phyloP scores from a whole-genome alignment of 2,888 invertebrate genomes.

The Eristalis tenax region DNA sequence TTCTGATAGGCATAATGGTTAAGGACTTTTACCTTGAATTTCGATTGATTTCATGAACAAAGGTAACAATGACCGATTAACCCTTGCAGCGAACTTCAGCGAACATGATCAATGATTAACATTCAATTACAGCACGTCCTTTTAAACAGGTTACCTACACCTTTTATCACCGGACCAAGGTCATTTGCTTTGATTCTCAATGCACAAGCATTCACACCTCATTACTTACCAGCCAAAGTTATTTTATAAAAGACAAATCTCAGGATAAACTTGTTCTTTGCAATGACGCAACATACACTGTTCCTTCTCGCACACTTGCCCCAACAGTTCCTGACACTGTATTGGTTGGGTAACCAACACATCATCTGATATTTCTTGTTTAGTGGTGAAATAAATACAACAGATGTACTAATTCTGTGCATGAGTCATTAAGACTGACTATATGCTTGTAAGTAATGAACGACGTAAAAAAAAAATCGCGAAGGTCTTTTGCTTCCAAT shows the following conservation, averaged over 20 bases:
- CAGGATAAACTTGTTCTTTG: conserved; percentile 35
- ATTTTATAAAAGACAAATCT: not conserved
- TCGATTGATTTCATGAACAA: not conserved
- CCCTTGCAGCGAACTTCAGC: not conserved
- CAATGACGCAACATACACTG: conserved; percentile 41
- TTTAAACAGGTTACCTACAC: not conserved
- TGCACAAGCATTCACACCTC: not conserved
- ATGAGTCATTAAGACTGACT: conserved; percentile 33
- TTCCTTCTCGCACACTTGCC: not conserved
- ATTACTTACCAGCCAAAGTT: too few relatives aligned
- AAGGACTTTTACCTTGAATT: conserved; percentile 30
- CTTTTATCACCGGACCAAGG: conserved; percentile 7
- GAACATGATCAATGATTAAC: not conserved
- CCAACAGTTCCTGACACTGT: not conserved
- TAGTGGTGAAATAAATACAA: conserved; percentile 27
- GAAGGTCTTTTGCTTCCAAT: conserved; percentile 48
- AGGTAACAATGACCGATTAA: conserved; percentile 1
- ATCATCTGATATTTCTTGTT: conserved; percentile 55
- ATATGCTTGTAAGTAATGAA: not conserved
- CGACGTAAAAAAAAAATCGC: conserved; percentile 15
- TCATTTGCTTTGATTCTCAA: conserved; percentile 7
- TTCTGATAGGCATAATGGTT: conserved; percentile 12
- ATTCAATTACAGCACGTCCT: not conserved
- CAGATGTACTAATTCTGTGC: not conserved
- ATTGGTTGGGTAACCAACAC: conserved; percentile 29